Evolutionary conservation across 2,113 vertebrate genomes (phyloP), one percentile per base, ranked within the genome.

Genomic region (Manacus vitellinus): DNA sequence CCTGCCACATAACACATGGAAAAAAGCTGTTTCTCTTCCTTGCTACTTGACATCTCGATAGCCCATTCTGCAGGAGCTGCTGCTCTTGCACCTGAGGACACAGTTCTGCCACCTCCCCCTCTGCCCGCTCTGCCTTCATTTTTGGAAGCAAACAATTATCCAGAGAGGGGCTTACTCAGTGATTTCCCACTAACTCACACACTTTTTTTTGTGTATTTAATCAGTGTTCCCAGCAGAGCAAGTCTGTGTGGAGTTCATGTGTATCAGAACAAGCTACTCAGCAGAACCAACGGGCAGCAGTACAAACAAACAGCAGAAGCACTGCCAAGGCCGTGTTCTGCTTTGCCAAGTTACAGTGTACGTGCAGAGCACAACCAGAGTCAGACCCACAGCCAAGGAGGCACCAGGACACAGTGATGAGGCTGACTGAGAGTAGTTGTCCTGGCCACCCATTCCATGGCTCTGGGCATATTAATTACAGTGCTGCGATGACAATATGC

Each of bases 21-120:
- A 58, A 41, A 58, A 62, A 71, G 24, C 22, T 24, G 10, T 5
- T 14, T 22, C 28, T 89, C 28, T 41, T 62, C 28, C 46, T n/a
- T 27, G 31, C 3, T 13, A 20, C 12, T 33, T 14, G n/a, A 35
- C 28, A 44, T 35, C 16, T 63, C 0, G 0, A 49, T 43, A 71
- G 70, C 28, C 52, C n/a, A 3, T 41, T 77, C 77, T 86, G 37
- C 54, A 43, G 35, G 20, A 27, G 6, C 52, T 66, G 70, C n/a
- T 6, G 2, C 35, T 49, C 54, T 49, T 1, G 0, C 8, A 39
- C 14, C 54, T 0, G 0, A 68, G 41, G 30, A 20, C 44, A 31
- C 8, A 58, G 62, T 1, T 1, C n/a, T 82, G 23, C 30, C 37
- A 22, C 35, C 25, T 80, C 12, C 37, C 7, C 14, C 17, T 24